Percentiles rank a stretch among this genome's conserved stretches.
These are phyloP conservation scores for Bubalus kerabau DNA, from an alignment of 2,113 vertebrate genomes.

Conservation along the genomic window DNA sequence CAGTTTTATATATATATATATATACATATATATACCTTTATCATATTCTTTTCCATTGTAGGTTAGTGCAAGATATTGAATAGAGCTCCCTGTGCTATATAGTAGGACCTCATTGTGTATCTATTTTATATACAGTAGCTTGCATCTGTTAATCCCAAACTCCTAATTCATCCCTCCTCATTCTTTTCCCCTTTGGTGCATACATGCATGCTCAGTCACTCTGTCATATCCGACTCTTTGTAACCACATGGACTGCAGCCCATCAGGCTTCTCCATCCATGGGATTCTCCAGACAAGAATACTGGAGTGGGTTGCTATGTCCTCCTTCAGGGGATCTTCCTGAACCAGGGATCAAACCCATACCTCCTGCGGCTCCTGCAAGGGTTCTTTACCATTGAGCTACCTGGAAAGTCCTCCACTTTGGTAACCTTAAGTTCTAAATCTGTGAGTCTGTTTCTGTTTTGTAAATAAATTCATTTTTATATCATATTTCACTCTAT, in stretches of 20 bases:
- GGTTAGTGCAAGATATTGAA: neutral
- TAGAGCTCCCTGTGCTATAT: neutral
- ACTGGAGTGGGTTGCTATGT: neutral
- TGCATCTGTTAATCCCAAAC: neutral
- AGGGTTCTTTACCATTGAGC: neutral
- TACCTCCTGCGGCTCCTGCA: neutral
- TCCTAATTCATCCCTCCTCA: neutral
- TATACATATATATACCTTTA: neutral
- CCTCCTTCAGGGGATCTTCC: neutral
- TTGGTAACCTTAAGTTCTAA: neutral
- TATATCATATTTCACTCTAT: neutral
- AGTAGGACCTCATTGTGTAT: neutral
- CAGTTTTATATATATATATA: too few species aligned
- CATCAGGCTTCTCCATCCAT: neutral
- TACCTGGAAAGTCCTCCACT: neutral
- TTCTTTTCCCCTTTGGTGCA: neutral
- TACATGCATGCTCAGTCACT: neutral
- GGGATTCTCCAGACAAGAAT: neutral
- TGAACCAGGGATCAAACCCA: neutral
- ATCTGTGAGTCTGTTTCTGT: neutral
- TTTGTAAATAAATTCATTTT: neutral
- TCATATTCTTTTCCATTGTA: neutral
- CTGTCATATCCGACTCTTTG: neutral
- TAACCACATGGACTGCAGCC: neutral
- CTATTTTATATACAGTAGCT: neutral